phyloP scores from a whole-genome alignment of 2,113 vertebrate species.

The Callocephalon fimbriatum region DNA sequence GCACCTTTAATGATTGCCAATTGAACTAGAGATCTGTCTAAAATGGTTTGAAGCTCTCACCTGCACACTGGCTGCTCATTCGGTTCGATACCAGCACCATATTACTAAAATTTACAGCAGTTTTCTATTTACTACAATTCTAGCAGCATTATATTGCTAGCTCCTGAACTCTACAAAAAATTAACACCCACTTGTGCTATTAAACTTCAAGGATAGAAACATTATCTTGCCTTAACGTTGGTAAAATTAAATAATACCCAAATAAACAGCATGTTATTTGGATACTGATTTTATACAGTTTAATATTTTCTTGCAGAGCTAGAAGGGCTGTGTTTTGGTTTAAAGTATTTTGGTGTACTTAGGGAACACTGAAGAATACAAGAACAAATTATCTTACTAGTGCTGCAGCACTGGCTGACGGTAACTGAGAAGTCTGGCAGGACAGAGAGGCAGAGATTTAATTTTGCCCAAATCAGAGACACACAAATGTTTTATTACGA shows the following conservation, averaged over 20 bases:
- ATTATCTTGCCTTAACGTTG: conserved; percentile 1
- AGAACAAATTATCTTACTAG: not conserved
- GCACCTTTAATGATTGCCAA: conserved; percentile 50
- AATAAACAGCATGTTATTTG: conserved; percentile 10
- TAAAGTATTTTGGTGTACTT: not conserved
- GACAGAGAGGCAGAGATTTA: not conserved
- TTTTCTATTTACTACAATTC: conserved; percentile 53
- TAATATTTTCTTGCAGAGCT: not conserved
- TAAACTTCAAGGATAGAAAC: conserved; percentile 34
- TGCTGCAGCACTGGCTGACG: not conserved
- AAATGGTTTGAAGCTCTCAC: conserved; percentile 46
- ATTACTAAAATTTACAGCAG: conserved; percentile 33
- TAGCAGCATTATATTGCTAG: conserved; percentile 12
- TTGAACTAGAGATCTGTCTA: conserved; percentile 63
- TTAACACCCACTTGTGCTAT: conserved; percentile 48
- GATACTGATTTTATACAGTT: not conserved
- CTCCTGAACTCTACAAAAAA: conserved; percentile 13
- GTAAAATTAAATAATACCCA: conserved; percentile 35
- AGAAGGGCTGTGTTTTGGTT: not conserved
- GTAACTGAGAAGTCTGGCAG: not conserved
- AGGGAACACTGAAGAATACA: not conserved
- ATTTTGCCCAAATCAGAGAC: not conserved
- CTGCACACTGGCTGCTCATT: conserved; percentile 46
- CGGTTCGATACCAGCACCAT: conserved; percentile 22
- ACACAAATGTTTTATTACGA: not conserved